Percentiles rank a stretch among this genome's conserved stretches.
These are phyloP conservation scores for Oreotrochilus melanogaster DNA, from an alignment of 2,113 vertebrate species.

Conservation along the genomic window DNA sequence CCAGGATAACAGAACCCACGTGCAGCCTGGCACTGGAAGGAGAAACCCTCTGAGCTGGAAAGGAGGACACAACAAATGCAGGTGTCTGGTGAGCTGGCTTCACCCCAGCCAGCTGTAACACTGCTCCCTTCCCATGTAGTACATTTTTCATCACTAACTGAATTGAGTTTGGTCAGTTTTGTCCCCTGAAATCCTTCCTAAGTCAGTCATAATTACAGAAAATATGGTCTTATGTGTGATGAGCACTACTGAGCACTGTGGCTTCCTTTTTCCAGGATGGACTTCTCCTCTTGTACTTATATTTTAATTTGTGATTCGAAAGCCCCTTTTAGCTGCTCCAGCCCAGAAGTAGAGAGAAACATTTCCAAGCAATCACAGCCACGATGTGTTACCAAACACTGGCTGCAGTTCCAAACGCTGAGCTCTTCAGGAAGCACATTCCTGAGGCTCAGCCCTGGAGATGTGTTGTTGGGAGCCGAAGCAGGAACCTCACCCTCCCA, in stretches of 20 bases:
- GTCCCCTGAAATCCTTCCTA: background rate
- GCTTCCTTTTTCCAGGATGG: background rate
- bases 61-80: background rate
- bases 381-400: background rate
- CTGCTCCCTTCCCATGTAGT: background rate
- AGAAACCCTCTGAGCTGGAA: background rate
- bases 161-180: background rate
- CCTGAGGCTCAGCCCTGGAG: background rate
- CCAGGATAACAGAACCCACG: fast-evolving
- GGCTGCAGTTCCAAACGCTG: fast-evolving
- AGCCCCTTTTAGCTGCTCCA: background rate
- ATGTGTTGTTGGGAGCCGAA: background rate
- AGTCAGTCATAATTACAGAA: background rate
- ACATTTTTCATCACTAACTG: background rate
- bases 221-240: background rate
- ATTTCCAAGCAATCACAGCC: background rate
- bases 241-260: fast-evolving
- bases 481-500: background rate
- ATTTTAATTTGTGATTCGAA: background rate
- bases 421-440: background rate
- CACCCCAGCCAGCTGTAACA: background rate
- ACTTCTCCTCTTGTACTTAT: background rate
- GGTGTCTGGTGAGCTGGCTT: background rate
- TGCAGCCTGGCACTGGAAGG: background rate
- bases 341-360: background rate